Conservation (phyloP, 2,797 vertebrate genomes). For the Siniperca obscura region DNA sequence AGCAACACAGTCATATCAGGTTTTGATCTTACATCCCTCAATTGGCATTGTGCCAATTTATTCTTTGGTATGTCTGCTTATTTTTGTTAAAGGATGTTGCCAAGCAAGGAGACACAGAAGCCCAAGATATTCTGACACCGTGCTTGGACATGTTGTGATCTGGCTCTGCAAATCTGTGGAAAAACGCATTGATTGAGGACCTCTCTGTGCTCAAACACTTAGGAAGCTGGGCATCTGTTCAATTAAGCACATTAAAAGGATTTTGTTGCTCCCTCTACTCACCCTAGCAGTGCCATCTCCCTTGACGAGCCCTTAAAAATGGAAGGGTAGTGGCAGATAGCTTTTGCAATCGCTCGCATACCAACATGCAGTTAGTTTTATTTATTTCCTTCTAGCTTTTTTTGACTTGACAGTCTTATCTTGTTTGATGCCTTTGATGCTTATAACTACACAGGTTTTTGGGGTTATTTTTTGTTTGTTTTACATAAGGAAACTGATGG, state of each 20-base stretch:
- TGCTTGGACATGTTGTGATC: conserved; percentile 26
- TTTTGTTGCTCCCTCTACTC: conserved; percentile 42
- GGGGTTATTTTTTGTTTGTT: not conserved
- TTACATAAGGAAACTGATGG: conserved; percentile 17
- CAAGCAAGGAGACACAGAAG: conserved; percentile 18
- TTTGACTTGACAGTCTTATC: conserved; percentile 13
- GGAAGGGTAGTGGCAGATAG: conserved; percentile 28
- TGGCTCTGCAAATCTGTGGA: conserved; percentile 42
- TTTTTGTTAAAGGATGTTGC: conserved; percentile 22
- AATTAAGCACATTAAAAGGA: conserved; percentile 56
- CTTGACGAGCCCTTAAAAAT: conserved; percentile 18
- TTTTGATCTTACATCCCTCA: conserved; percentile 19
- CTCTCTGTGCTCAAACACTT: conserved; percentile 35
- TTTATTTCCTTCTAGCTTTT: conserved; percentile 30
- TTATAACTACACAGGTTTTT: conserved; percentile 11
- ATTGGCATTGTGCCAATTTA: not conserved
- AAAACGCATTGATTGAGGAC: conserved; percentile 40
- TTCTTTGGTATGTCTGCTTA: conserved; percentile 8
- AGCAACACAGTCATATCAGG: not conserved
- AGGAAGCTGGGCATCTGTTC: conserved; percentile 48
- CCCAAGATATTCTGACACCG: conserved; percentile 22
- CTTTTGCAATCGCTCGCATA: conserved; percentile 29
- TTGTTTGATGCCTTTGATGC: conserved; percentile 22
- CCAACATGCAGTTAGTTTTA: conserved; percentile 30
- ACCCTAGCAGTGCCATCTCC: conserved; percentile 23